A percentile compares a stretch with the other conserved stretches of the same genome.
phyloP scores from a whole-genome alignment of 2,888 invertebrate genomes.

The Bombylius major region DNA sequence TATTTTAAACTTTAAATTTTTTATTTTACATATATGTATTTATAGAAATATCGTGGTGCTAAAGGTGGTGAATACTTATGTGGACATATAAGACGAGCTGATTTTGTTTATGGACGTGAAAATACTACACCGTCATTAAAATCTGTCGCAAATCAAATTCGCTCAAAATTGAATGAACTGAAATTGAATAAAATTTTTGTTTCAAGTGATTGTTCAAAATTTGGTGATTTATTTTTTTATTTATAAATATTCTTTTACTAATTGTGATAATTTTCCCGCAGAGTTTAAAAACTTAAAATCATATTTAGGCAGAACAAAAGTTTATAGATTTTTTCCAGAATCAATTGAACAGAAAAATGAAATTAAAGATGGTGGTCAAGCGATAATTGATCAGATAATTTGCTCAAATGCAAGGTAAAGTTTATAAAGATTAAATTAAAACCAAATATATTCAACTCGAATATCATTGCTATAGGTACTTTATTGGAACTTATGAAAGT shows the following conservation, averaged over 20 bases:
- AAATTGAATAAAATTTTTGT: conserved; percentile 56
- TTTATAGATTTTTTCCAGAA: conserved; percentile 27
- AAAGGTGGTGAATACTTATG: conserved; percentile 62
- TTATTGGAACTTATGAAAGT: conserved; percentile 87
- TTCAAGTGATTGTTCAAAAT: conserved; percentile 66
- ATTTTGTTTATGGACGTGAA: conserved; percentile 66
- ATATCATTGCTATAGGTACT: conserved; percentile 38
- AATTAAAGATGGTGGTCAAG: conserved; percentile 67
- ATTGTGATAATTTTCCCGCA: neutral
- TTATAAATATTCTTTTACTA: conserved; percentile 1
- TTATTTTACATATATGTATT: neutral
- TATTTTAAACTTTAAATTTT: neutral
- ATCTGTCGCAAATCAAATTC: conserved; percentile 63
- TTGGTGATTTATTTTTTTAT: conserved; percentile 31
- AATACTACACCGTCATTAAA: conserved; percentile 66
- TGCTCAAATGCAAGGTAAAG: conserved; percentile 62
- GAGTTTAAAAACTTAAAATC: conserved; percentile 31
- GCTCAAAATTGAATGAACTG: conserved; percentile 42
- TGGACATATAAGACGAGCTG: conserved; percentile 76
- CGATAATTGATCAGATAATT: conserved; percentile 92
- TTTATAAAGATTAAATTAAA: neutral
- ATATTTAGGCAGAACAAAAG: conserved; percentile 23
- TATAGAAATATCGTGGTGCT: conserved; percentile 39
- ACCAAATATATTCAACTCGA: neutral
- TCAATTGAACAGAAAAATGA: conserved; percentile 23